Conservation (phyloP, 2,888 invertebrate genomes). For the Alviniconcha strummeri region DNA sequence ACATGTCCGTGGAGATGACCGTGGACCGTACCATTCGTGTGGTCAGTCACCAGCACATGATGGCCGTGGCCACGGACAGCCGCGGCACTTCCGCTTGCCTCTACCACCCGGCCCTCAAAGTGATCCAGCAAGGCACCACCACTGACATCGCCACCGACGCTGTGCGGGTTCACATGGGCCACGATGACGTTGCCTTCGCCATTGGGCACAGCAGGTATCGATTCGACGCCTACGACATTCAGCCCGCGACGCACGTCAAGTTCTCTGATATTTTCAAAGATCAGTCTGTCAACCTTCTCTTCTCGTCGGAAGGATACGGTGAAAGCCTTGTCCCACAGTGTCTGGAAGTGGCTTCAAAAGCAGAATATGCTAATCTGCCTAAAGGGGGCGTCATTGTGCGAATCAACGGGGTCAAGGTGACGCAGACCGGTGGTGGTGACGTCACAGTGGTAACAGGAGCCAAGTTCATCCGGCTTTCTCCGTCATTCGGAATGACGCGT, state of each 20-base stretch:
- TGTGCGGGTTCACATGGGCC: slow-evolving; percentile 61
- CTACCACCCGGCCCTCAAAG: slow-evolving; percentile 71
- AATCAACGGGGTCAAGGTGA: slow-evolving; percentile 71
- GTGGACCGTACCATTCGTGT: slow-evolving; percentile 72
- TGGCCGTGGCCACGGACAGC: slow-evolving; percentile 70
- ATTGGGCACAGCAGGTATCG: slow-evolving; percentile 61
- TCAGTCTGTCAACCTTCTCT: slow-evolving; percentile 68
- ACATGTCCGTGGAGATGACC: slow-evolving; percentile 73
- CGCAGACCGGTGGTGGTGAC: slow-evolving; percentile 70
- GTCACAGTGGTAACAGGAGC: slow-evolving; percentile 71
- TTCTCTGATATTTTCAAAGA: slow-evolving; percentile 70
- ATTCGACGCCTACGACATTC: slow-evolving; percentile 54
- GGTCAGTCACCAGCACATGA: slow-evolving; percentile 70
- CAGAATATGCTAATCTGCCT: slow-evolving; percentile 66
- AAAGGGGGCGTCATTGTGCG: slow-evolving; percentile 67
- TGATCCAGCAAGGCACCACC: slow-evolving; percentile 71
- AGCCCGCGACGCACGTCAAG: slow-evolving; percentile 51
- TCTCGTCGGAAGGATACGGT: slow-evolving; percentile 67
- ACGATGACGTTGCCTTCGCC: slow-evolving; percentile 60
- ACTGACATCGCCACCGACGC: slow-evolving; percentile 69
- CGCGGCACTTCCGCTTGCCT: slow-evolving; percentile 69
- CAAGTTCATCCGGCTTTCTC: slow-evolving; percentile 71
- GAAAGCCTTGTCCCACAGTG: slow-evolving; percentile 67
- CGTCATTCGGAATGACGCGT: slow-evolving; percentile 62
- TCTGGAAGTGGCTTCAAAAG: slow-evolving; percentile 64